Evolutionary conservation across 2,113 vertebrate genomes (phyloP), one percentile per base, ranked within the genome.

Genomic region (Hypocryptadius cinnamomeus): DNA sequence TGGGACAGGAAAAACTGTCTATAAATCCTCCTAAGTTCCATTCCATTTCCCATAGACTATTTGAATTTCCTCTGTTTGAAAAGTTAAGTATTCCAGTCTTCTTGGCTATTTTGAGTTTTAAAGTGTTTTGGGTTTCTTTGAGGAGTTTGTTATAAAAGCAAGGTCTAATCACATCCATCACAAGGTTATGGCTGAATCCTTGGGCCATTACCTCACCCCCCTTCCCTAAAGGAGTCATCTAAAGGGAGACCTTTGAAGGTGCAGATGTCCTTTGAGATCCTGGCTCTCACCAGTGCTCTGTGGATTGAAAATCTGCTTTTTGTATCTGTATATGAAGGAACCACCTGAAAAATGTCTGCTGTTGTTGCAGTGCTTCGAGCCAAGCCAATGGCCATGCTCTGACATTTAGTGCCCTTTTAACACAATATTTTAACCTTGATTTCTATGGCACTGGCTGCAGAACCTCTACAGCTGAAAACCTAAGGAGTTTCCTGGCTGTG

Each of bases 211-310:
- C 51, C 28, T 84, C 80, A 64, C 22, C 6, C 44, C 47, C 8
- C 24, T 71, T 79, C 24, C 70, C 48, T 81, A 13, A 79, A 82
- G 28, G n/a, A 65, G 45, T 87, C 40, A 50, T 69, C 63, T 61
- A 85, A 60, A 85, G 56, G 78, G 94, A 94, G 84, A 81, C 44
- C 27, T 93, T 87, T 79, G 47, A 65, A 82, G 45, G 57, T 91
- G 66, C 45, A 92, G 73, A 64, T 85, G 70, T 69, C 84, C 94
- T 94, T 79, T 69, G 88, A 79, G 85, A 87, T 79, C 69, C 73
- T 93, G 91, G 33, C 65, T 93, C 24, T 79, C 37, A 33, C 17
- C 8, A 51, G 2, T 6, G 8, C n/a, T 89, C 65, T 0, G 0
- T 44, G 69, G 64, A 51, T 57, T 85, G 59, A 79, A 95, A 94